Evolutionary conservation across 2,888 invertebrate species (phyloP).

Genomic region (Diogma glabrata): DNA sequence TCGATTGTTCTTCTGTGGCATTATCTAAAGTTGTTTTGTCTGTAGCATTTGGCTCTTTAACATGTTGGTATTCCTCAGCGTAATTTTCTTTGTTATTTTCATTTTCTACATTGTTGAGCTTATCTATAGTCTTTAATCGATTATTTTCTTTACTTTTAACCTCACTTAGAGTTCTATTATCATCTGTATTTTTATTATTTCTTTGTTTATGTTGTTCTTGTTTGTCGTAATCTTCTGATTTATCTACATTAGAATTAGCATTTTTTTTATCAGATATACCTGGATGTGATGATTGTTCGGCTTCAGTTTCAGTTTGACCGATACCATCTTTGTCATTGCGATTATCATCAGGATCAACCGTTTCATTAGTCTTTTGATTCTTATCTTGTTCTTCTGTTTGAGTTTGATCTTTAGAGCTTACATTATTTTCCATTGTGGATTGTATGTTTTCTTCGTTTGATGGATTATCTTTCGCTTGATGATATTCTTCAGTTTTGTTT

Average conservation of each 20-base stretch:
- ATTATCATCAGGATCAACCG: conserved; percentile 42
- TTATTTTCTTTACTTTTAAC: conserved; percentile 32
- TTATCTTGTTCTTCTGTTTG: conserved; percentile 30
- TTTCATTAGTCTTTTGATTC: conserved; percentile 38
- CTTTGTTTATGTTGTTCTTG: conserved; percentile 61
- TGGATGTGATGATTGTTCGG: conserved; percentile 54
- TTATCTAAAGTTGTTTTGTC: conserved; percentile 63
- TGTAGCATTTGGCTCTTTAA: conserved; percentile 62
- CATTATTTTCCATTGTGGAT: conserved; percentile 22
- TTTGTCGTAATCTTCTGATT: conserved; percentile 36
- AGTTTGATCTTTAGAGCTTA: conserved; percentile 32
- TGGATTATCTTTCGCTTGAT: conserved; percentile 32
- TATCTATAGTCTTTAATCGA: conserved; percentile 41
- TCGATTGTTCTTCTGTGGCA: conserved; percentile 73
- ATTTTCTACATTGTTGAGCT: conserved; percentile 33
- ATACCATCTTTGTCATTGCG: conserved; percentile 49
- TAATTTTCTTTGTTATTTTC: conserved; percentile 30
- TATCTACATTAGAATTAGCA: conserved; percentile 31
- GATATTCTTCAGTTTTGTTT: conserved; percentile 28
- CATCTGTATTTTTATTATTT: conserved; percentile 61
- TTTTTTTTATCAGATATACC: conserved; percentile 38
- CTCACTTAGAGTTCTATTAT: conserved; percentile 52
- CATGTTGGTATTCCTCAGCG: conserved; percentile 67
- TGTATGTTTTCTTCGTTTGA: conserved; percentile 35
- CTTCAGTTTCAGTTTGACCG: conserved; percentile 64